phyloP scores from a whole-genome alignment of 92 coral and sea anemone genomes.

The Siderastrea siderea region DNA sequence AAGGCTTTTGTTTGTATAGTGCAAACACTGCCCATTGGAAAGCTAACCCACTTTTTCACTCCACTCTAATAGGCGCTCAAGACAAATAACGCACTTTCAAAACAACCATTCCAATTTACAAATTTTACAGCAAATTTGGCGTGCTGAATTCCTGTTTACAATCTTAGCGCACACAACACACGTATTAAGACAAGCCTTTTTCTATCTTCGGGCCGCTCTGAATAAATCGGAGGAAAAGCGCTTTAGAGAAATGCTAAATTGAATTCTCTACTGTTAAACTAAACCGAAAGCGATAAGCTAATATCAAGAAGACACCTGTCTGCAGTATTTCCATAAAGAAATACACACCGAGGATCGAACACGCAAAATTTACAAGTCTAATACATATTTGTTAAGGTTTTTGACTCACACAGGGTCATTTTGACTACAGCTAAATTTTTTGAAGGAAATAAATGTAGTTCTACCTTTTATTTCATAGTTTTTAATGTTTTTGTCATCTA shows the following conservation, averaged over 20 bases:
- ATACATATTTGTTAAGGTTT: constrained; percentile 41
- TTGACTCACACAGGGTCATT: constrained; percentile 11
- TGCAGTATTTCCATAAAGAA: constrained; percentile 7
- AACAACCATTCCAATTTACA: constrained; percentile 60
- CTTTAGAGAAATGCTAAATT: not conserved
- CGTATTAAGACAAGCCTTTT: not conserved
- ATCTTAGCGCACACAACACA: not conserved
- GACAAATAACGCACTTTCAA: constrained; percentile 68
- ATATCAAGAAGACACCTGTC: constrained; percentile 30
- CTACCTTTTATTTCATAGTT: not conserved
- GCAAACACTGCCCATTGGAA: constrained; percentile 77
- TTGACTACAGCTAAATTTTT: constrained; percentile 8
- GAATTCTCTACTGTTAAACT: constrained; percentile 7
- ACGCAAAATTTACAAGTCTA: constrained; percentile 44
- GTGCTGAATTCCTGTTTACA: constrained; percentile 50
- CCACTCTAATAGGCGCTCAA: constrained; percentile 69
- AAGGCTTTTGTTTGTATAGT: constrained; percentile 79
- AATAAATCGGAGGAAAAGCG: constrained; percentile 1
- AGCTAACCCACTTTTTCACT: constrained; percentile 72
- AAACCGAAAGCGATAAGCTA: constrained; percentile 28
- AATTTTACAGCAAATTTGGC: constrained; percentile 64
- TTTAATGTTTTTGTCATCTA: not conserved
- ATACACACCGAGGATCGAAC: not conserved
- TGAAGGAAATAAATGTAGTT: not conserved
- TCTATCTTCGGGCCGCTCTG: constrained; percentile 5